phyloP scores from a whole-genome alignment of 2,113 vertebrate genomes.

The Phaethon lepturus region DNA sequence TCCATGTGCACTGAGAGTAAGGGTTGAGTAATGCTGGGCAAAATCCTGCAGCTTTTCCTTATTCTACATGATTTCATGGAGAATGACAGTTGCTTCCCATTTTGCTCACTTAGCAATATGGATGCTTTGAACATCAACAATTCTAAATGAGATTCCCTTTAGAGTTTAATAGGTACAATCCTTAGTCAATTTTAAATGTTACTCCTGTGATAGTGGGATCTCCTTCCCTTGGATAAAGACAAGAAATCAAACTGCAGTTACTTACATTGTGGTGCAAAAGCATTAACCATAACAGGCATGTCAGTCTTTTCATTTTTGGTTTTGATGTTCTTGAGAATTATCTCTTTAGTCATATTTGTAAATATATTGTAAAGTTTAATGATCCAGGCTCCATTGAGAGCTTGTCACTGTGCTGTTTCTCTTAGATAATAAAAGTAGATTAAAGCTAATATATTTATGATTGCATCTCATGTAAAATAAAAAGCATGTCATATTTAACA shows the following conservation, averaged over 20 bases:
- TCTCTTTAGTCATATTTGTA: background rate
- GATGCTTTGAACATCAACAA: background rate
- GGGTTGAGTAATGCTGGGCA: background rate
- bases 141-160: background rate
- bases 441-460: background rate
- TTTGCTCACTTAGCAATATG: background rate
- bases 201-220: background rate
- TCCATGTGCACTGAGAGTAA: background rate
- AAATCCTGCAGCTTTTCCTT: background rate
- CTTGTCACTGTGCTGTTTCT: background rate
- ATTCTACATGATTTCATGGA: background rate
- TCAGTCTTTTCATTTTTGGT: background rate
- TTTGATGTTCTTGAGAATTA: background rate
- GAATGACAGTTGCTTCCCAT: background rate
- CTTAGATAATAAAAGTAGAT: background rate
- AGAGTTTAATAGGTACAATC: background rate
- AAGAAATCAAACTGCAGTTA: background rate
- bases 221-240: background rate
- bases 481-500: background rate
- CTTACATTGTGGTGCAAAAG: background rate
- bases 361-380: conserved; percentile 2
- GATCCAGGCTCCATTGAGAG: background rate
- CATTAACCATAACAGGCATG: background rate
- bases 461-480: background rate
- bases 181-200: background rate